Percentiles rank a stretch among this genome's conserved stretches.
Evolutionary conservation across 1,140 invertebrate genomes (phyloP).

Genomic region (Caenorhabditis inopinata): DNA sequence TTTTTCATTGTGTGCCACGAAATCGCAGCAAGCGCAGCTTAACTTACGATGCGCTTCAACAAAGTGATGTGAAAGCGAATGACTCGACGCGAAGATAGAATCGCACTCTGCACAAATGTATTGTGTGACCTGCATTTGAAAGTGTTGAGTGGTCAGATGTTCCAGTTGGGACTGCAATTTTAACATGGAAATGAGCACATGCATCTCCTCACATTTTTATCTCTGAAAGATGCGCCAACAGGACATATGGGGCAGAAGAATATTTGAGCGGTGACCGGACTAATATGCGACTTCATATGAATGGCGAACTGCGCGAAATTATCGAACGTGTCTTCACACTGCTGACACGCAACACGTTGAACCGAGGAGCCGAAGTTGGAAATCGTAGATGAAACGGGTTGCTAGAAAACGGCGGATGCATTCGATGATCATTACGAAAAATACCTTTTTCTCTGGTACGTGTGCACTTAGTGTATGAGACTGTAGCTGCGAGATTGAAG

Average conservation of each 20-base stretch:
- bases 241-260: neutral
- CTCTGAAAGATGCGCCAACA: neutral
- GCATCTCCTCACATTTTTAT: conserved; percentile 2
- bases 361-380: neutral
- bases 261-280: conserved; percentile 24
- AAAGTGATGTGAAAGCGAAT: neutral
- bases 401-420: neutral
- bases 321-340: conserved; percentile 47
- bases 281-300: conserved; percentile 42
- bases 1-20: neutral
- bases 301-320: conserved; percentile 33
- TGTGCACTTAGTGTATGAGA: conserved; percentile 15
- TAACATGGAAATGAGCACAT: too few species aligned
- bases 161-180: neutral
- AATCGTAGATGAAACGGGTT: neutral
- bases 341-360: conserved; percentile 40
- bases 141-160: neutral
- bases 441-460: neutral
- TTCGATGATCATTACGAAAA: neutral
- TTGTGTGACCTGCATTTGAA: neutral
- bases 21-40: neutral
- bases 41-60: neutral
- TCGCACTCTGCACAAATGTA: neutral
- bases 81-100: neutral
- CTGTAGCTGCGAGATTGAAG: conserved; percentile 16